Conservation (phyloP, 2,888 invertebrate genomes). For the Isotomurus palustris region DNA sequence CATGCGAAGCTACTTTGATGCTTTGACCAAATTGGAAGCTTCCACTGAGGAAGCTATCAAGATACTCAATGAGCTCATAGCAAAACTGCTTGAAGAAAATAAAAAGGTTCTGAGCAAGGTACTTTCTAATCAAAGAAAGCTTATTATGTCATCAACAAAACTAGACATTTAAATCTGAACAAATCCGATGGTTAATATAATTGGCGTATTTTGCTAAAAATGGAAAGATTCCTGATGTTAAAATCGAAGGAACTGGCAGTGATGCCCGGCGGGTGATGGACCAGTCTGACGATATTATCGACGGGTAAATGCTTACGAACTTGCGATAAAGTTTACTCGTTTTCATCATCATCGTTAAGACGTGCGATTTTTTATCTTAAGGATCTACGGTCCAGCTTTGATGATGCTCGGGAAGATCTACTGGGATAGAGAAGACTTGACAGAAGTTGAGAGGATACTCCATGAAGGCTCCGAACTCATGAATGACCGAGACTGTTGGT, state of each 20-base stretch:
- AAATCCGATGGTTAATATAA: too few species aligned
- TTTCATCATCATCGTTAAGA: too few species aligned
- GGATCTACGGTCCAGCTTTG: constrained; percentile 88
- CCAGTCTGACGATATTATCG: constrained; percentile 44
- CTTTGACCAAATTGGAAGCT: constrained; percentile 93
- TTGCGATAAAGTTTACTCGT: too few species aligned
- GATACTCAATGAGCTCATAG: constrained; percentile 90
- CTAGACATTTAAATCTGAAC: too few species aligned
- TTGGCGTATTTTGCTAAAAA: too few species aligned
- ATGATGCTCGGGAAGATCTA: constrained; percentile 99
- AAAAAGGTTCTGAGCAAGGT: constrained; percentile 86
- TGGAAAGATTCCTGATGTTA: too few species aligned
- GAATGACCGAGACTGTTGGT: constrained; percentile 94
- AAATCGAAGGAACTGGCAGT: too few species aligned
- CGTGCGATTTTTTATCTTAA: too few species aligned
- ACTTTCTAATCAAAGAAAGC: too few species aligned
- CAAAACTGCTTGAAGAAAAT: constrained; percentile 81
- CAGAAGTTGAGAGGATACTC: constrained; percentile 94
- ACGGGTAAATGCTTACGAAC: too few species aligned
- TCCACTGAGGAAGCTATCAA: constrained; percentile 93
- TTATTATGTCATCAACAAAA: too few species aligned
- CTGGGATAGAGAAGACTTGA: constrained; percentile 95
- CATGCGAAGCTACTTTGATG: constrained; percentile 91
- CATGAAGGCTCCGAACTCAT: constrained; percentile 96
- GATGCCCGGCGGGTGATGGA: too few species aligned